Evolutionary conservation across 2,888 invertebrate species (phyloP).

Genomic region (Gari tellinella): DNA sequence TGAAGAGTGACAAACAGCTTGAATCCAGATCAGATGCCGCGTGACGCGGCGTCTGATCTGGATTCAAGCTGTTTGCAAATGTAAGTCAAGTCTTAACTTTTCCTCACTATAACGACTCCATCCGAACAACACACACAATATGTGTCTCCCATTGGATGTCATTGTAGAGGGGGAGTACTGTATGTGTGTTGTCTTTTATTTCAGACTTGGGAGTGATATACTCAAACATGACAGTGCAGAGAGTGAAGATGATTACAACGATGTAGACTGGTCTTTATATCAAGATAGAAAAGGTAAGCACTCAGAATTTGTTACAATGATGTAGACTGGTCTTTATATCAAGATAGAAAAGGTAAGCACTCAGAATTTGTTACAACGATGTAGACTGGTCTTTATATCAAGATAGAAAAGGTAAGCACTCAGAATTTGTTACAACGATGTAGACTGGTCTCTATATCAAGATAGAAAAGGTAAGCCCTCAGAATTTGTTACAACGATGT

Average conservation of each 20-base stretch:
- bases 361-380: conserved; percentile 90
- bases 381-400: conserved; percentile 91
- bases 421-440: conserved; percentile 91
- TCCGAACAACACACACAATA: too few relatives aligned
- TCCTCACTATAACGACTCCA: too few relatives aligned
- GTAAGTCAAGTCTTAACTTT: too few relatives aligned
- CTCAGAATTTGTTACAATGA: conserved; percentile 90
- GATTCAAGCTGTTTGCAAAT: too few relatives aligned
- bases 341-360: conserved; percentile 78
- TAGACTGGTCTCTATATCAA: conserved; percentile 90
- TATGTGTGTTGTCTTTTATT: neutral
- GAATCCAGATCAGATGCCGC: too few relatives aligned
- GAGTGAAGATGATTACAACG: conserved; percentile 92
- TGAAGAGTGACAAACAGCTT: too few relatives aligned
- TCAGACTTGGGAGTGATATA: conserved; percentile 29
- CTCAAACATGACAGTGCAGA: conserved; percentile 85
- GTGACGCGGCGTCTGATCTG: too few relatives aligned
- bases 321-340: conserved; percentile 91
- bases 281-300: conserved; percentile 79
- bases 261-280: conserved; percentile 92
- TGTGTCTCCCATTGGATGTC: too few relatives aligned
- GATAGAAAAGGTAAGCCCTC: conserved; percentile 77
- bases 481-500: conserved; percentile 92
- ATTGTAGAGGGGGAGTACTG: too few relatives aligned
- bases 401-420: conserved; percentile 77